Evolutionary conservation across 2,113 vertebrate species (phyloP), one percentile per base, ranked within the genome.

Genomic region (Lophochroa leadbeateri): DNA sequence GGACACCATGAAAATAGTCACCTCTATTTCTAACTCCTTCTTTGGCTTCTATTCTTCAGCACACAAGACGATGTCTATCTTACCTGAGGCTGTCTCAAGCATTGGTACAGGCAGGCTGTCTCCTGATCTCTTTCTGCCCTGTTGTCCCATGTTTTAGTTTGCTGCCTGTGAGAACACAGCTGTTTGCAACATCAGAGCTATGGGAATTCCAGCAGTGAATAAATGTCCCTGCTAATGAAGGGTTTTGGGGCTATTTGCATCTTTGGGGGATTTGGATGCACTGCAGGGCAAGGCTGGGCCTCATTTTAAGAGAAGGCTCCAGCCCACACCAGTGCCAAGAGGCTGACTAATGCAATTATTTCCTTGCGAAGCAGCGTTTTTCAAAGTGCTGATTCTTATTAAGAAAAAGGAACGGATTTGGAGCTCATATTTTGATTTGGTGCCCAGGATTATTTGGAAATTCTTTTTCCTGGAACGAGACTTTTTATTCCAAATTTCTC

Each of bases 351-450:
- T 78, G 43, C 24, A 71, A 96, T 95, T 90, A 94, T 95, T 97
- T 97, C 96, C 92, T 96, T 95, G 91, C 31, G 5, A 96, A 96
- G 85, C 85, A 95, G 69, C 46, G 83, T 87, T 95, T 97, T 96
- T 96, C 88, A 89, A 97, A 98, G 70, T 97, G 94, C 90, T 97
- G 96, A 95, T 97, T 97, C 95, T 94, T 93, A 97, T 97, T 98
- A 97, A 96, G 96, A 95, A 94, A 95, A 97, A 97, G 95, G 92
- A 97, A 97, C 1, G 86, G 90, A 97, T 97, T 96, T 97, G 88
- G 96, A 94, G 69, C 77, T 93, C 71, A 65, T 90, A 83, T 82
- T 96, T 92, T 96, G 96, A 97, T 82, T 90, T 91, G 67, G 63
- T 95, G 95, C 92, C 95, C 92, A 97, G 95, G 77, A 94, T 97